phyloP scores from a whole-genome alignment of 2,888 invertebrate genomes.

The Sussaba pulchella region DNA sequence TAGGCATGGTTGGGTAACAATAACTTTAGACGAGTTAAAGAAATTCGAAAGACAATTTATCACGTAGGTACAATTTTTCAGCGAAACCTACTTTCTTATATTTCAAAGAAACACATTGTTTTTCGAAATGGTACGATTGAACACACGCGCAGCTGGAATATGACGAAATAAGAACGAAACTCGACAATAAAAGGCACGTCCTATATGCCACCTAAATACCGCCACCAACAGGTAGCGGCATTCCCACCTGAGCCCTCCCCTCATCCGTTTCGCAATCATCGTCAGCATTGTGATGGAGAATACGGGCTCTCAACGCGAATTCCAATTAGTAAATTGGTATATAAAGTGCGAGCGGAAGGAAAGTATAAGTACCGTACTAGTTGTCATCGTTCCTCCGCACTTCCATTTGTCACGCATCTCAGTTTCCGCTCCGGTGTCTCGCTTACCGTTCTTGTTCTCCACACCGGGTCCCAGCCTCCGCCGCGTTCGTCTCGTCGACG shows the following conservation, averaged over 20 bases:
- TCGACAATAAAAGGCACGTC: too few species aligned
- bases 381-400: slow-evolving; percentile 54
- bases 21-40: too few species aligned
- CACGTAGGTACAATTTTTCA: too few species aligned
- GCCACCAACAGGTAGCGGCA: too few species aligned
- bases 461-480: not conserved
- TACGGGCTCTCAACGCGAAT: not conserved
- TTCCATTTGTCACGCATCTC: slow-evolving; percentile 61
- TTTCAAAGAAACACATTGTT: too few species aligned
- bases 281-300: not conserved
- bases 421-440: slow-evolving; percentile 16
- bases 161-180: too few species aligned
- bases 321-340: slow-evolving; percentile 35
- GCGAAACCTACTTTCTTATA: too few species aligned
- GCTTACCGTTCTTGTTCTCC: slow-evolving; percentile 5
- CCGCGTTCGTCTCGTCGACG: slow-evolving; percentile 25
- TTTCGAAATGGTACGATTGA: too few species aligned
- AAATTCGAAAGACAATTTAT: too few species aligned
- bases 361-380: slow-evolving; percentile 36
- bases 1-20: too few species aligned
- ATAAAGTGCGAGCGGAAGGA: slow-evolving; percentile 16
- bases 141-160: too few species aligned
- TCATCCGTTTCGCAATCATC: not conserved
- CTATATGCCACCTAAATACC: too few species aligned
- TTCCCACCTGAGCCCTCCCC: not conserved